phyloP scores from a whole-genome alignment of 2,888 invertebrate species.

The Hedya salicella region DNA sequence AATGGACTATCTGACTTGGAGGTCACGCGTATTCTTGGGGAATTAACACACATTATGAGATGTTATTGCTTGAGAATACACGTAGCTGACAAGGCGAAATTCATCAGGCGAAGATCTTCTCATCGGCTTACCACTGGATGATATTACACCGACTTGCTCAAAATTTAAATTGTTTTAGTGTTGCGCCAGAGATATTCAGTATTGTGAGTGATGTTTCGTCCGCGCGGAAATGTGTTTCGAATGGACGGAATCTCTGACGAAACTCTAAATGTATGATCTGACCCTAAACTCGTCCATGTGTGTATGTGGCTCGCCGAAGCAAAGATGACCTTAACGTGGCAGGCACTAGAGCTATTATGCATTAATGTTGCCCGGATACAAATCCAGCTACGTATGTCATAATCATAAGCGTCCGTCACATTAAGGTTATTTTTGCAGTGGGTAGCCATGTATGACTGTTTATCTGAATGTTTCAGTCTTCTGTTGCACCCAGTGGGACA shows the following conservation, averaged over 20 bases:
- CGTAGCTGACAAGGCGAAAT: constrained; percentile 94
- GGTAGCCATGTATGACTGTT: not conserved
- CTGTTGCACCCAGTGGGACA: constrained; percentile 1
- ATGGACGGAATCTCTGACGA: constrained; percentile 41
- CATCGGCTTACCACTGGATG: constrained; percentile 37
- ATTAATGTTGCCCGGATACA: not conserved
- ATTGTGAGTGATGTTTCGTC: constrained; percentile 27
- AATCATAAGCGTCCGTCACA: not conserved
- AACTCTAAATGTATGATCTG: constrained; percentile 37
- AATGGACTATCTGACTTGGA: constrained; percentile 84
- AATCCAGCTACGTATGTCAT: too few species aligned
- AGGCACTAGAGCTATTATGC: not conserved
- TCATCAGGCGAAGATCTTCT: constrained; percentile 55
- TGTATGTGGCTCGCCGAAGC: constrained; percentile 8
- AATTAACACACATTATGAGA: constrained; percentile 97
- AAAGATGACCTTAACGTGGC: constrained; percentile 2
- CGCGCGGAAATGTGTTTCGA: constrained; percentile 23
- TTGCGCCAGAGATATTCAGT: constrained; percentile 36
- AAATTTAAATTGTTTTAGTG: constrained; percentile 34
- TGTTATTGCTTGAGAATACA: constrained; percentile 99
- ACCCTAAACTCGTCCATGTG: constrained; percentile 14
- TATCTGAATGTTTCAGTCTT: constrained; percentile 14
- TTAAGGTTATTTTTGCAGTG: constrained; percentile 4
- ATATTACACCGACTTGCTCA: not conserved
- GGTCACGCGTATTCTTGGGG: constrained; percentile 99